Base-by-base conservation (phyloP, 2,797 vertebrate genomes). In the Scolopax bukidnonensis region DNA sequence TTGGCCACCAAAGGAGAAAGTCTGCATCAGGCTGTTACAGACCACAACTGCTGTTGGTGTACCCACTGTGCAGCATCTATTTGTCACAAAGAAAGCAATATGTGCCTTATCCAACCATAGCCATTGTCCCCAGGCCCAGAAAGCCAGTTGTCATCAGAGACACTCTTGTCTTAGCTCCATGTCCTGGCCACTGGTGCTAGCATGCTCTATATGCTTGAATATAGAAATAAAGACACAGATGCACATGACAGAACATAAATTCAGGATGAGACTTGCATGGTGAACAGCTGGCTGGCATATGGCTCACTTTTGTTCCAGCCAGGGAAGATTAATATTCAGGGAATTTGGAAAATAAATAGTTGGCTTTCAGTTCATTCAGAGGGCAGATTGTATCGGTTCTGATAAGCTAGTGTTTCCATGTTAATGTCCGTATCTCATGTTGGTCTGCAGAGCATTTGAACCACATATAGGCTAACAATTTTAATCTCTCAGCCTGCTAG, bases 251-350 rank as follows among this genome's bases (percentile, higher is more conserved):
- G 36, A 75, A 75, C 71, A 89, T 47, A 47, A 94, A 86, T 59
- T 81, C 61, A 50, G 41, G 75, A 12, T 90, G 80, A 83, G 48
- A 71, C 11, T 47, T 60, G 60, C 19, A 16, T 32, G 27, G 33
- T 19, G 65, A 97, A 15, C 95, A 97, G 96, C 77, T 97, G 96
- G 93, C 51, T 77, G 73, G 64, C 84, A 84, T 94, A 94, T 51
- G 87, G 78, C 30, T 93, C 54, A 13, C 61, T 33, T 89, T 86
- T 91, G 12, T 93, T 94, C 71, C 45, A 91, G 54, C 28, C 80
- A 47, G 65, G 43, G 28, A 86, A 78, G 15, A 87, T 96, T 87
- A 95, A 96, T 97, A 97, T 95, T 93, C 85, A 96, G 48, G 24
- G 68, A 87, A 23, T 87, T 56, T 83, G n/a, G 57, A 75, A 91